Evolutionary conservation across 2,888 invertebrate species (phyloP).

Genomic region (Aplocera efformata): DNA sequence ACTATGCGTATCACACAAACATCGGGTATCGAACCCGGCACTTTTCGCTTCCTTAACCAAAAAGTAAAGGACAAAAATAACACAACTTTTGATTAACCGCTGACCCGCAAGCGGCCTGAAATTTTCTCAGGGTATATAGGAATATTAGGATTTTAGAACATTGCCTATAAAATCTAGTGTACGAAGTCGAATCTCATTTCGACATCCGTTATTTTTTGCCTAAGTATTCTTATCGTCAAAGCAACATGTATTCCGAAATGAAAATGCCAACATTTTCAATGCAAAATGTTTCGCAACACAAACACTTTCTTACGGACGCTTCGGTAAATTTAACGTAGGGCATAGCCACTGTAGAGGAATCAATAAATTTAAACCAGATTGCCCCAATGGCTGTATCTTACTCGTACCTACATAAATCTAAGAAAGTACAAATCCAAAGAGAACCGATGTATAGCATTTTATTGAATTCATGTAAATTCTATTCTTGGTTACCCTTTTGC

Average conservation of each 20-base stretch:
- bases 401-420: constrained; percentile 37
- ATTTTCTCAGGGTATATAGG: too few species aligned
- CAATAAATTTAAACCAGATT: constrained; percentile 44
- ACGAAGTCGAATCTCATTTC: too few species aligned
- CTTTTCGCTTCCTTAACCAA: too few species aligned
- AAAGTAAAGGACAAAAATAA: too few species aligned
- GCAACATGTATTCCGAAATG: constrained; percentile 9
- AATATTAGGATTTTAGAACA: too few species aligned
- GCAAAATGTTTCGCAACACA: constrained; percentile 32
- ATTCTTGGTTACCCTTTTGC: constrained; percentile 8
- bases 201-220: too few species aligned
- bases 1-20: too few species aligned
- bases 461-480: constrained; percentile 26
- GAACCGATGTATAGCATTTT: constrained; percentile 29
- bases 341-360: constrained; percentile 35
- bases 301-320: constrained; percentile 26
- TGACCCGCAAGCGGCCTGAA: too few species aligned
- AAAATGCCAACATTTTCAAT: constrained; percentile 25
- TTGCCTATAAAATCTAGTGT: too few species aligned
- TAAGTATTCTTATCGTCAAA: too few species aligned
- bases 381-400: constrained; percentile 35
- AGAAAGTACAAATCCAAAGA: constrained; percentile 31
- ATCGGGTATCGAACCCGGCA: too few species aligned
- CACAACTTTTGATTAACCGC: too few species aligned
- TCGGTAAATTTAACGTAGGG: constrained; percentile 36